These are phyloP conservation scores for Leptopilina boulardi DNA, from an alignment of 1,140 invertebrate species.

Conservation along the genomic window DNA sequence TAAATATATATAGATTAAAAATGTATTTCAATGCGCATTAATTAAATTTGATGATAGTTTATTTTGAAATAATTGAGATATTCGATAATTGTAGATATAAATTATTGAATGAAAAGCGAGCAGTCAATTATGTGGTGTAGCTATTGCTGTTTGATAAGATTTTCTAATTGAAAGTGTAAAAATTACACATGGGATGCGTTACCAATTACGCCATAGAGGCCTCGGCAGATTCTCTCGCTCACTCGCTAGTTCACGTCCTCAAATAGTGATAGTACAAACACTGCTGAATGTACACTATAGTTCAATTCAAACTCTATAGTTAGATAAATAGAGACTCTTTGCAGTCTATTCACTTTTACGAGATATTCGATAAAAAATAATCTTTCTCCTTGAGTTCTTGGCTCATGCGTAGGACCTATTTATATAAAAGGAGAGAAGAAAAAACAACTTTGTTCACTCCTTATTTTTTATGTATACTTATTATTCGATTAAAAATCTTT, in stretches of 20 bases:
- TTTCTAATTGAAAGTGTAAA: constrained; percentile 18
- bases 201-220: constrained; percentile 14
- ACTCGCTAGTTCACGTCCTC: constrained; percentile 1
- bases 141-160: constrained; percentile 1
- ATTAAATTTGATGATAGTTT: too few relatives aligned
- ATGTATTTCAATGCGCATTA: too few relatives aligned
- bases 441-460: background rate
- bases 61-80: too few relatives aligned
- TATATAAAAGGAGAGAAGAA: background rate
- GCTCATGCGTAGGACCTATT: background rate
- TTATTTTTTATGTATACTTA: background rate
- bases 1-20: too few relatives aligned
- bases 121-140: background rate
- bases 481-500: constrained; percentile 5
- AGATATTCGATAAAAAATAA: background rate
- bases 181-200: constrained; percentile 16
- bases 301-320: constrained; percentile 2
- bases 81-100: too few relatives aligned
- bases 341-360: background rate
- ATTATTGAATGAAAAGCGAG: background rate
- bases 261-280: background rate
- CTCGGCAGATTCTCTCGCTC: background rate
- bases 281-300: background rate
- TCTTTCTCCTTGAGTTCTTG: constrained; percentile 5
- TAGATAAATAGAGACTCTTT: background rate